Evolutionary conservation across 2,888 invertebrate genomes (phyloP).

Genomic region (Apantesis nais): DNA sequence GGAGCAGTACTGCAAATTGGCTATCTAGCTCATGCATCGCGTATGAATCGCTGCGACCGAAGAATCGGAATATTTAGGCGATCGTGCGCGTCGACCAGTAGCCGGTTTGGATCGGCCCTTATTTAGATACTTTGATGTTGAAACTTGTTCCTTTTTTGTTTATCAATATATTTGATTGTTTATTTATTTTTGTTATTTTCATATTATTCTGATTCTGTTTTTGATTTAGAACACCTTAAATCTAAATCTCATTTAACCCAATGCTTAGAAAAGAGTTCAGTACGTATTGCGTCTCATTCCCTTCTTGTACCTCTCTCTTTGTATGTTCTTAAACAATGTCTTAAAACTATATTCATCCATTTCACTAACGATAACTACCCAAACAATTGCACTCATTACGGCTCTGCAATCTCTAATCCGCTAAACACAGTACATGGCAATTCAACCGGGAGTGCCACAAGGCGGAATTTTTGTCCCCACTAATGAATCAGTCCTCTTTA

Average conservation of each 20-base stretch:
- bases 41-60: conserved; percentile 59
- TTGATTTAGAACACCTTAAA: background rate
- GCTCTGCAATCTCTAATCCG: conserved; percentile 53
- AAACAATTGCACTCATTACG: conserved; percentile 49
- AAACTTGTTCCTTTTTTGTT: conserved; percentile 29
- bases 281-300: too few relatives aligned
- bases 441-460: conserved; percentile 38
- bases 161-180: conserved; percentile 28
- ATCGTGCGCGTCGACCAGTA: conserved; percentile 64
- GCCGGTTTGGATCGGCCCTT: conserved; percentile 63
- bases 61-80: conserved; percentile 68
- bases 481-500: conserved; percentile 67
- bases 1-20: conserved; percentile 67
- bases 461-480: conserved; percentile 47
- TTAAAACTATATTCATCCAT: conserved; percentile 18
- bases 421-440: conserved; percentile 43
- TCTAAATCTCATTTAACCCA: background rate
- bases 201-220: background rate
- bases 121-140: conserved; percentile 63
- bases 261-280: background rate
- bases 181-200: conserved; percentile 35
- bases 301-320: too few relatives aligned
- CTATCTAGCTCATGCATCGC: conserved; percentile 77
- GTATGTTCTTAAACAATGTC: background rate
- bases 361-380: conserved; percentile 25